Base-by-base conservation (phyloP, 2,888 invertebrate species). In the Penaeus monodon region DNA sequence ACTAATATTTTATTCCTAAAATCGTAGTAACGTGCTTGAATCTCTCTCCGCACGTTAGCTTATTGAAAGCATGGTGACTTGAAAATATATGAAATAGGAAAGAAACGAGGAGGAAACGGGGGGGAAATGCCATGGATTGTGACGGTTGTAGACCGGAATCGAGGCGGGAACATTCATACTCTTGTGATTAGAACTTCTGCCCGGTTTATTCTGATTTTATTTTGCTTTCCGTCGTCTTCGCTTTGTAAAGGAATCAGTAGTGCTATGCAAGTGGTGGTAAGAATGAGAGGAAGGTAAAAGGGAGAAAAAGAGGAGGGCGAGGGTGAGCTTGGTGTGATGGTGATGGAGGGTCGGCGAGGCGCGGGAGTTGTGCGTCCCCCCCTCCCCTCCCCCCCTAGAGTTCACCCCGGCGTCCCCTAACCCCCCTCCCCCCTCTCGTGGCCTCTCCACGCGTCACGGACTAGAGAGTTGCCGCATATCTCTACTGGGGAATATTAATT, bases 361-460 rank as follows among this genome's bases (percentile, higher is more conserved):
- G 24, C 20, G 29, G 29, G 78, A 29, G 29, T 24, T 63, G 38
- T 78, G 27, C 29, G 20, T 27, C 27, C 74, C 73, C 73, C 73
- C 64, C n/a, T 20, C 17, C 57, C 57, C 20, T 14, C 14, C 57
- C 20, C 44, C 44, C 10, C 44, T 6, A 10, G 57, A 14, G 57
- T 57, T 57, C 57, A 57, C 57, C 74, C 74, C 38, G 33, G 33
- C 74, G 29, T 29, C 29, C 70, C 73, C 84, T 74, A 20, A 24
- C 63, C 27, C 66, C 73, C 63, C 73, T 27, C 17, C 64, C 73
- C 73, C 85, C 80, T 73, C 33, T 79, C 73, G 79, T 85, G 80
- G 85, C 85, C 85, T 85, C 85, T 85, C 85, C 85, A 80, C 85
- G 80, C 85, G 85, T 85, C 85, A 85, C 85, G 85, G 85, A 80